Base-by-base conservation (phyloP, 2,797 vertebrate genomes). In the Vipera latastei region DNA sequence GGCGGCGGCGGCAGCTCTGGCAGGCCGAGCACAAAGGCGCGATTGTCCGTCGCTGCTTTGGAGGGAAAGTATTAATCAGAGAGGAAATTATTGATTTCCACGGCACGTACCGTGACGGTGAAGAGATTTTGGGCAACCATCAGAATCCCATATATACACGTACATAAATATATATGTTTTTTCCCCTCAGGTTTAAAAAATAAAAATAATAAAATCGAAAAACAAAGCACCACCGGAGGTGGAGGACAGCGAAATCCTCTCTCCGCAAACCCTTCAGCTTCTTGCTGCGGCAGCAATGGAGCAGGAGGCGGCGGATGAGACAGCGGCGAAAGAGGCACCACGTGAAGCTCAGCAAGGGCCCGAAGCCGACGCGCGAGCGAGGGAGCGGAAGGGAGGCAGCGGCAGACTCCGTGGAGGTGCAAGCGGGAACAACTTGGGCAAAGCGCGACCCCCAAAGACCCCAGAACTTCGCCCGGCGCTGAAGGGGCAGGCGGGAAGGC, bases 21-120 rank as follows among this genome's bases (percentile, higher is more conserved):
- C 44, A 4, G 48, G 90, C 57, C 65, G 65, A 63, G 65, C 56
- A 91, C 90, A 93, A 93, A 91, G 91, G 87, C 91, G 69, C 32
- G 53, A 44, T 89, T 93, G 90, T 89, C 51, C 65, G 86, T 69
- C 7, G 89, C 89, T 61, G 86, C 69, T 57, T 91, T 32, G 92
- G 9, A 55, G 90, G 92, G 90, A 90, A 93, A 93, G 90, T 94
- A 90, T 94, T 91, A 91, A 94, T 87, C 91, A 91, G 93, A 90
- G 88, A 93, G 92, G 91, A 90, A 94, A 92, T 89, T 53, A 92
- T 88, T 56, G 86, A 93, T 88, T 92, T 88, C 87, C 89, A 90
- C 53, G 65, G 88, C 92, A 94, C 92, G 91, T 93, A 94, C 91
- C 94, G 69, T 90, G 91, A 92, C 78, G 86, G 90, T 28, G 88